A percentile compares a stretch with the other conserved stretches of the same genome.
These are phyloP conservation scores for Philypnodon macrostomus DNA, from an alignment of 2,797 vertebrate genomes.

Conservation along the genomic window DNA sequence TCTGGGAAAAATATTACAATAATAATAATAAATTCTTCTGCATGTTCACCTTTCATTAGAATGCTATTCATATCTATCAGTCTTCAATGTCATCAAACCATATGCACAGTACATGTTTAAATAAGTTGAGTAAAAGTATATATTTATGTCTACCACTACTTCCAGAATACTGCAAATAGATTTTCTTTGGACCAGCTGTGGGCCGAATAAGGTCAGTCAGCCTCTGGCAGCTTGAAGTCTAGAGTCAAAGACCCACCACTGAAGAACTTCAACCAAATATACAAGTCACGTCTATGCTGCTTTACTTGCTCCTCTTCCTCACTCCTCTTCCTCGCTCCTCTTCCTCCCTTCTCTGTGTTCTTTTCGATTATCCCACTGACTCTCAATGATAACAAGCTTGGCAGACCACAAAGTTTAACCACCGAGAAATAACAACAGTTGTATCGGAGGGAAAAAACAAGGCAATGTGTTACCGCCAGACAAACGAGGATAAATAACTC, in stretches of 20 bases:
- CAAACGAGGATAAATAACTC: constrained; percentile 45
- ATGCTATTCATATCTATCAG: no score
- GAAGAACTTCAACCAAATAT: constrained; percentile 21
- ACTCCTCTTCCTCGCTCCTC: constrained; percentile 22
- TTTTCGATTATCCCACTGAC: constrained; percentile 56
- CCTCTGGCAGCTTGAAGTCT: constrained; percentile 17
- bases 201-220: constrained; percentile 15
- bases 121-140: no score
- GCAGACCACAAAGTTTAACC: constrained; percentile 56
- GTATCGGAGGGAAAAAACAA: constrained; percentile 38
- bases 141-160: no score
- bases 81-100: no score
- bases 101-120: no score
- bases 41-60: no score
- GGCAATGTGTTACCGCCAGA: constrained; percentile 30
- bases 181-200: constrained; percentile 16
- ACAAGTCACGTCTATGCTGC: constrained; percentile 27
- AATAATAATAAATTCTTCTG: no score
- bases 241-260: not conserved
- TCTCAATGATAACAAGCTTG: constrained; percentile 53
- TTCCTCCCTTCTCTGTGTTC: constrained; percentile 27
- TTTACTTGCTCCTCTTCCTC: constrained; percentile 12
- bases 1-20: no score
- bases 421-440: constrained; percentile 49
- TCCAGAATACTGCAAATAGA: constrained; percentile 6